Base-by-base conservation (phyloP, 64 coral and sea anemone genomes). In the Orbicella faveolata region DNA sequence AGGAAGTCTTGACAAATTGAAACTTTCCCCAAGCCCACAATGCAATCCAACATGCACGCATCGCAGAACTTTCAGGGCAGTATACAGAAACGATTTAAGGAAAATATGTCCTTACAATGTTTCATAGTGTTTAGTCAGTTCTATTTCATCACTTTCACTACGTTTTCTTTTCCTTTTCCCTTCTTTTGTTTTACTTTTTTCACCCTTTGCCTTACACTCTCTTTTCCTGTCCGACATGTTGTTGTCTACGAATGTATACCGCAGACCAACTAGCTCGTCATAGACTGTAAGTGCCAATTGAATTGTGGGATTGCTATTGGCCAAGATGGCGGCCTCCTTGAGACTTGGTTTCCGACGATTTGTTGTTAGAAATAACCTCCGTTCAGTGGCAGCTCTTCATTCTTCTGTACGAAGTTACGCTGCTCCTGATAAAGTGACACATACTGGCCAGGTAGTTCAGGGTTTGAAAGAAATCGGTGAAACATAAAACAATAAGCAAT, bases 401-500 rank as follows among this genome's bases (percentile, higher is more conserved):
- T 86, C 61, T 75, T 88, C 52, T 2, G 88, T 63, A 17, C 90
- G 76, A 51, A 87, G 57, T 52, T 92, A 83, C 44, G 94, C 91
- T 77, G 79, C 84, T 25, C 84, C 91, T 91, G 97, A 99, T 53
- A 99, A 92, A 72, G 94, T 95, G 65, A 99, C 97, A 73, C 97
- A 99, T 76, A 99, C 97, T 81, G 97, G 97, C 68, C 97, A 99
- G 92, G 97, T 99, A 88, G n/a, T 12, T 39, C 10, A 51, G 21
- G 35, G 57, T 52, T 75, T 20, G 1, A 75, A 36, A 18, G 35
- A 34, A 35, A 57, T 79, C 4, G 0, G 16, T n/a, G 48, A 21
- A 11, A 59, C 51, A n/a, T n/a, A 26, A 11, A 57, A 79, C 21
- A 59, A 57, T 57, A 14, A 13, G 25, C 6, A 55, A 20, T 1